Conservation (phyloP, 1,140 invertebrate genomes). For the Physella acuta region DNA sequence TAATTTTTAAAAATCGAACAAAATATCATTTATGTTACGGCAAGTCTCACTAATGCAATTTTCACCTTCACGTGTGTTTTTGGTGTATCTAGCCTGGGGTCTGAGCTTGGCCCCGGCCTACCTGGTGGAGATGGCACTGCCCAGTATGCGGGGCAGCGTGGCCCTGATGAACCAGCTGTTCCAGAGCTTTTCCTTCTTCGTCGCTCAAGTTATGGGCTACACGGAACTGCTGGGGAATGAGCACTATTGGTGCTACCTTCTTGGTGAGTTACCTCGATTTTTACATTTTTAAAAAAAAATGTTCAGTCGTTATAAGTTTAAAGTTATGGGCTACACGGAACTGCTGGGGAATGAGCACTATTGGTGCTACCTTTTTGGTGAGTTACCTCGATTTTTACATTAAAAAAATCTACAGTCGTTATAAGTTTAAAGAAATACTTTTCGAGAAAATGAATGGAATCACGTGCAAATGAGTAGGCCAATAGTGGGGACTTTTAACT, state of each 20-base stretch:
- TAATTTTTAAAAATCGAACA: no score
- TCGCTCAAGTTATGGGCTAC: slow-evolving; percentile 5
- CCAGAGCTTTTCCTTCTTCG: background rate
- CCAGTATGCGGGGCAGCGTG: background rate
- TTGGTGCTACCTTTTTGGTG: slow-evolving; percentile 8
- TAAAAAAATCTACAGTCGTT: no score
- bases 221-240: slow-evolving; percentile 12
- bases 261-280: slow-evolving; percentile 10
- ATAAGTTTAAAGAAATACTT: no score
- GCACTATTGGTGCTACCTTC: background rate
- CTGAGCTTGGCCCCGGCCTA: background rate
- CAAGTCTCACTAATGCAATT: no score
- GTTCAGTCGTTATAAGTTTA: no score
- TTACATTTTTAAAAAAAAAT: background rate
- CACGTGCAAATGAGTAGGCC: no score
- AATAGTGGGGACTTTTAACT: no score
- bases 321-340: slow-evolving; percentile 13
- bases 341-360: slow-evolving; percentile 1
- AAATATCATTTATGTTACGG: no score
- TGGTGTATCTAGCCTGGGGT: background rate
- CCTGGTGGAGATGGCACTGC: slow-evolving; percentile 8
- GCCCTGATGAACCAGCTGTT: background rate
- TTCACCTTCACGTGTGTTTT: no score
- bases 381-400: no score
- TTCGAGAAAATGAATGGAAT: no score